Base-by-base conservation (phyloP, 2,888 invertebrate species). In the Sepioteuthis lessoniana region DNA sequence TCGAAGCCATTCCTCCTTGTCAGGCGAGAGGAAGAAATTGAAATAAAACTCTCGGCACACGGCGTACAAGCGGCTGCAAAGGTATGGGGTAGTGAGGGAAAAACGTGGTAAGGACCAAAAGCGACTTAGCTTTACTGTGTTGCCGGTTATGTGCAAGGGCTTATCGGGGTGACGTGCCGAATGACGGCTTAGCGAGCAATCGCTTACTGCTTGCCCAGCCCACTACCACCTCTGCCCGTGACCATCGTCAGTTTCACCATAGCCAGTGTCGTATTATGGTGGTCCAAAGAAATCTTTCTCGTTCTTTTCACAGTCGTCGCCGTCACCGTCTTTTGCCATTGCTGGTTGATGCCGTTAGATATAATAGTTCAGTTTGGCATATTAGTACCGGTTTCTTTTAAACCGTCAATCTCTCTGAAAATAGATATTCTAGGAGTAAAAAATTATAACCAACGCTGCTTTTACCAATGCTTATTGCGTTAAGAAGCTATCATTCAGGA, bases 21-120 rank as follows among this genome's bases (percentile, higher is more conserved):
- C 76, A 76, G n/a, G 76, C 76, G 76, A n/a, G 76, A 76, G 76
- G 35, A 76, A 76, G 76, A 76, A 76, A 76, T 76, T 76, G 76
- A 76, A 76, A 76, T 76, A 76, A 76, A 35, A 35, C 13, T 35
- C 76, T 76, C n/a, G n/a, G n/a, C 76, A n/a, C 76, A 76, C 76
- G 76, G 16, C 76, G 76, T 35, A 76, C 76, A 35, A 76, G 35
- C 16, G 76, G 76, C n/a, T n/a, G 76, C 35, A 10, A 76, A n/a
- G 76, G 76, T 16, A n/a, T 4, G 76, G 16, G 76, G n/a, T 76
- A 35, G 76, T n/a, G 76, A 21, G 55, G n/a, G 76, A 16, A 76
- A 35, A 60, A 31, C 10, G 60, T 25, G 10, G 31, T 31, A 31
- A 76, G 35, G 76, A 76, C 76, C 76, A 76, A 76, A 10, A 76